Evolutionary conservation across 2,797 vertebrate genomes (phyloP), one percentile per base, ranked within the genome.

Genomic region (Spinibarbus caldwelli): DNA sequence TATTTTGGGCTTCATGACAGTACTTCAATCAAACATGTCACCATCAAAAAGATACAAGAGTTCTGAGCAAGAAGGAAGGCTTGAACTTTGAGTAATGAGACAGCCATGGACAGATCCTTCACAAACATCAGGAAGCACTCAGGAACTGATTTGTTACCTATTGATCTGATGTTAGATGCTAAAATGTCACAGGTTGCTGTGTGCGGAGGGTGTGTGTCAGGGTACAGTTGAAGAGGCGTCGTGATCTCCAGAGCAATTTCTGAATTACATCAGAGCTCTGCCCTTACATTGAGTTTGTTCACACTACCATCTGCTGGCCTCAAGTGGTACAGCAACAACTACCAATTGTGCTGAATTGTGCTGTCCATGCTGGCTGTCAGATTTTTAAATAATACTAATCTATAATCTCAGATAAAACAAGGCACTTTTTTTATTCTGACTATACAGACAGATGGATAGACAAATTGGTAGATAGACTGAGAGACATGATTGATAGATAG

Each of bases 231-330:
- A 45, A 62, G 23, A 84, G n/a, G 72, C 34, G 29, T 83, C 31
- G 64, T 41, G n/a, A n/a, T n/a, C n/a, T n/a, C n/a, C n/a, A n/a
- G 47, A 29, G 17, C n/a, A 62, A 57, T 57, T 78, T 78, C 66
- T 38, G 10, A 26, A 57, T 70, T 70, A 59, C 36, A 54, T 68
- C 19, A 84, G 26, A 31, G 29, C 45, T 34, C 54, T 9, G 12
- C 5, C 43, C 38, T 26, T 10, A n/a, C 38, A 88, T 80, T 86
- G 52, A 49, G 92, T 91, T 94, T 94, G 94, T 89, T 92, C 94
- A 95, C 92, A 95, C 93, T 95, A 94, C 95, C 95, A 95, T 93
- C 95, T 94, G 87, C 93, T 95, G 95, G 95, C 54, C 71, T 75
- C 36, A 36, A 80, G 43, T 54, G 85, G 43, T 80, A 89, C 43